Percentiles rank a stretch among this genome's conserved stretches.
These are phyloP conservation scores for Noctua fimbriata DNA, from an alignment of 2,888 invertebrate genomes.

Conservation along the genomic window DNA sequence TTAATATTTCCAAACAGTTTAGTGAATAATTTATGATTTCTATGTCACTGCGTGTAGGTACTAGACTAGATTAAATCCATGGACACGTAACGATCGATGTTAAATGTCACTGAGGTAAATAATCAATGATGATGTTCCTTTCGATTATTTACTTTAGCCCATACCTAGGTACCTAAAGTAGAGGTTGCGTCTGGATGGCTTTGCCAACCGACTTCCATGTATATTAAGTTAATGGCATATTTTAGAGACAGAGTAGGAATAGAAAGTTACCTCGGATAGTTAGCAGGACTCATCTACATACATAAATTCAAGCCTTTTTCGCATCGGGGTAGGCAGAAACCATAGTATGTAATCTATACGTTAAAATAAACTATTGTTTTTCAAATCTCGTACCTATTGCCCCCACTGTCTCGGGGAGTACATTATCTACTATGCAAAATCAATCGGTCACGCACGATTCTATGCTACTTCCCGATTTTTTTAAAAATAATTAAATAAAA, in stretches of 20 bases:
- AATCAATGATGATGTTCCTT: not conserved
- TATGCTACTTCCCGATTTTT: too few species aligned
- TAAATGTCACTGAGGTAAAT: constrained; percentile 9
- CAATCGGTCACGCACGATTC: not conserved
- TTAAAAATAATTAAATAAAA: too few species aligned
- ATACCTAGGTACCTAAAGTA: not conserved
- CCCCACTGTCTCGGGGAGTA: not conserved
- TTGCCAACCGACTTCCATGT: not conserved
- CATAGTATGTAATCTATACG: not conserved
- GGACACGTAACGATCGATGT: constrained; percentile 21
- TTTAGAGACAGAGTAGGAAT: not conserved
- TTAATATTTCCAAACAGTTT: constrained; percentile 8
- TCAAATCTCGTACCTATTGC: not conserved
- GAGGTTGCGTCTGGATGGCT: not conserved
- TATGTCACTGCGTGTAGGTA: not conserved
- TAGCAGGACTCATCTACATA: not conserved
- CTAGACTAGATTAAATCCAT: constrained; percentile 22
- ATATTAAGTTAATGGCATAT: not conserved
- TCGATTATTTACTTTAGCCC: not conserved
- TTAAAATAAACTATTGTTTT: not conserved
- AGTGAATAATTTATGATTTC: constrained; percentile 20
- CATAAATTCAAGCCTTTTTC: not conserved
- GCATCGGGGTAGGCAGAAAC: not conserved
- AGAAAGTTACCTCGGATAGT: not conserved
- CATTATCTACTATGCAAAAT: not conserved